Base-by-base conservation (phyloP, 2,113 vertebrate species). In the Zeus faber region DNA sequence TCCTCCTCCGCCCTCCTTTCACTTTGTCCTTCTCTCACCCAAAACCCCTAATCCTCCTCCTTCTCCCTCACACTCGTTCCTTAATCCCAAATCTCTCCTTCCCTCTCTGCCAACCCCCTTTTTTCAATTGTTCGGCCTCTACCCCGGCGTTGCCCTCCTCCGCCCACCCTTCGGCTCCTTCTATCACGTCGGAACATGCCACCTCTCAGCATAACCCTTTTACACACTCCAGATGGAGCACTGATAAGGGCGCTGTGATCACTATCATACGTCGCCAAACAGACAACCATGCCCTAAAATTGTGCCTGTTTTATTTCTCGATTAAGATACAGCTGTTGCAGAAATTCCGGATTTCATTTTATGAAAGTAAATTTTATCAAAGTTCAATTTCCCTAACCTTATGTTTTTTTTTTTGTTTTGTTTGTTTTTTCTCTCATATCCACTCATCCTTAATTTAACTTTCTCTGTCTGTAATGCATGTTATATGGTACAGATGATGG, bases 71-170 rank as follows among this genome's bases (percentile, higher is more conserved):
- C 78, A 82, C 80, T 78, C 75, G 24, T 74, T 82, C 76, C 79
- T 79, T 87, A 86, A 87, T 87, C 87, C 85, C 49, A 87, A 87
- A 86, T 81, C 77, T 85, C 76, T 83, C 67, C 74, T 70, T 70
- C 65, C 68, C 67, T 73, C 70, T 67, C 58, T 63, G 74, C 48
- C 40, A 70, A 50, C 49, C 59, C 43, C 23, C 70, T 62, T 80
- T 43, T 75, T 14, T 31, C 50, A 37, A 37, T 37, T 11, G 33
- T 37, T 37, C 33, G 33, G 13, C 4, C n/a, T 31, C 3, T 21
- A 57, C 24, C 24, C 35, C 41, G 37, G 27, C 37, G 7, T 55
- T 27, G 40, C 44, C 33, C 21, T 24, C 14, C 33, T 22, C 23
- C 6, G 17, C 20, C 18, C 46, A 20, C 60, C 40, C 8, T 57